Base-by-base conservation (phyloP, 1,140 invertebrate species). In the Drosophila nebulosa region DNA sequence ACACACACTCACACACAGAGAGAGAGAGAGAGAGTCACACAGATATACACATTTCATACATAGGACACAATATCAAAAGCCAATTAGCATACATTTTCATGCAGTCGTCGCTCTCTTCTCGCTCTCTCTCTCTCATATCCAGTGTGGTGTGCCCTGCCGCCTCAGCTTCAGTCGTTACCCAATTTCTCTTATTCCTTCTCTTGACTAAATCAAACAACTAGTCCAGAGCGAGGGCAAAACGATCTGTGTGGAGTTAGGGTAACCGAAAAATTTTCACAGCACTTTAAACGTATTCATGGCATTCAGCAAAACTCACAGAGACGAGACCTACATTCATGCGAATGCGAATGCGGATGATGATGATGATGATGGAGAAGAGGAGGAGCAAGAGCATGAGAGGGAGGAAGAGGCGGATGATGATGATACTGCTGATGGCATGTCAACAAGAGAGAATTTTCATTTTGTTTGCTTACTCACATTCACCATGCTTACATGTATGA, bases 71-170 rank as follows among this genome's bases (percentile, higher is more conserved):
- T 83, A 89, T 89, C 83, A 89, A 84, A 89, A 89, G 83, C 84
- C 83, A 88, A 88, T 88, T 88, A 88, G 83, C 83, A 88, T 88
- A 88, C 79, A 86, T 86, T 83, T 88, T 75, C 67, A 62, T 51
- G 59, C 66, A 61, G 64, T 55, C 59, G 52, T 24, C 10, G 30
- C 32, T 66, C 32, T 18, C 50, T 46, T 66, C 32, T 18, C 50
- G 35, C 21, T 35, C n/a, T 24, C 35, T 65, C 4, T 53, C 3
- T 52, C 18, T 56, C 30, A n/a, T n/a, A n/a, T n/a, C n/a, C n/a
- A n/a, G n/a, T n/a, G n/a, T 56, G 6, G 6, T 67, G 10, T 14
- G 9, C 39, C 6, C 7, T 42, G 14, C 5, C 39, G 6, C 14
- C 14, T 30, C 27, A 30, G n/a, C n/a, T n/a, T n/a, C n/a, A n/a